Base-by-base conservation (phyloP, 1,140 invertebrate genomes). In the Pomacea maculata region DNA sequence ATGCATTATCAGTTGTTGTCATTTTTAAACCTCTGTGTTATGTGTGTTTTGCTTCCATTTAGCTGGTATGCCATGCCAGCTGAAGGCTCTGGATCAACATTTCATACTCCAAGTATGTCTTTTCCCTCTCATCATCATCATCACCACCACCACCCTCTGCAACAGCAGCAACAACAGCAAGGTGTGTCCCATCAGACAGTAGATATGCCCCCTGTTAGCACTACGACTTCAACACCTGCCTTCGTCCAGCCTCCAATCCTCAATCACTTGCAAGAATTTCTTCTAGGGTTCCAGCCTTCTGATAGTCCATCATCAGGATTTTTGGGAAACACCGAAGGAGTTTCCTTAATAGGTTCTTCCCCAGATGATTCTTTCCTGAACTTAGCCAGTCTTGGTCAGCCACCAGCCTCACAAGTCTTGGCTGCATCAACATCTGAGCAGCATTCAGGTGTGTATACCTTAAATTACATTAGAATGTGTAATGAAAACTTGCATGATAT, bases 71-170 rank as follows among this genome's bases (percentile, higher is more conserved):
- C 52, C 70, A 29, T 57, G 34, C 70, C 75, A 14, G 14, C 83
- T 25, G 80, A 73, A 63, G 54, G 55, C 19, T 54, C 78, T 61
- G 80, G 76, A 14, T 83, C 83, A 79, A 80, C 84, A 54, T 80
- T 82, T 17, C 81, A 82, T 57, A 80, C 83, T 52, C 76, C 67
- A 12, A 70, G n/a, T 70, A 25, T 78, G 61, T 63, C 52, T 77
- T 29, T 63, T 21, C 67, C 80, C 15, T 57, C 77, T 17, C 70
- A 17, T 2, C 54, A 14, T 45, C 19, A 29, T 14, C 14, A 29
- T 5, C 14, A 34, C 21, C 68, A 79, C n/a, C 78, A 73, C 19
- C 70, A 29, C 10, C 78, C 72, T 54, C 65, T 14, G 21, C 29
- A 61, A 17, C 63, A 65, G 57, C 78, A 73, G 21, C 70, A 29